These are phyloP conservation scores for Scaptomyza flava DNA, from an alignment of 2,888 invertebrate species.

Conservation along the genomic window DNA sequence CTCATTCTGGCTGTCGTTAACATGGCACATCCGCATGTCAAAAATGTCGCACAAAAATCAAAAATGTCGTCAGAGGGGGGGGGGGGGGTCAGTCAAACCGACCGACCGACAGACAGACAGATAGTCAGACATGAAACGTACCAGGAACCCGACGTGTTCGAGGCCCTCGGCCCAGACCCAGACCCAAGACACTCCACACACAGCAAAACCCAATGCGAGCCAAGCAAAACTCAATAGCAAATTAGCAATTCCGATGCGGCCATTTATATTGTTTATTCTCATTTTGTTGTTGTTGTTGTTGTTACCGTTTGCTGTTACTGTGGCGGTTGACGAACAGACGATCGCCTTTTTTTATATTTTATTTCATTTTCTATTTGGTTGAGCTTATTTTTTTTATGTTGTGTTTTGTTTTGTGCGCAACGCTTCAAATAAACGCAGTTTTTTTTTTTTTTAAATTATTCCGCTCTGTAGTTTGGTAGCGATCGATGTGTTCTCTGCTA, in stretches of 20 bases:
- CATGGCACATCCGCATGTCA: constrained; percentile 80
- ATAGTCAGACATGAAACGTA: constrained; percentile 25
- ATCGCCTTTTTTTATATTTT: constrained; percentile 66
- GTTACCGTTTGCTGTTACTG: constrained; percentile 40
- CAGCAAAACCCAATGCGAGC: constrained; percentile 40
- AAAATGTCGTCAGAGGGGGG: constrained; percentile 47
- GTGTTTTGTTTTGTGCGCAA: constrained; percentile 33
- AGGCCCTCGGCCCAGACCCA: constrained; percentile 61
- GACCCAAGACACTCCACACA: constrained; percentile 44
- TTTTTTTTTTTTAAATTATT: constrained; percentile 59
- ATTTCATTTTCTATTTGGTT: constrained; percentile 73
- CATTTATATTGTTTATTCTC: constrained; percentile 78
- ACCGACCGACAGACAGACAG: constrained; percentile 6
- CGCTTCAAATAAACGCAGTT: constrained; percentile 53
- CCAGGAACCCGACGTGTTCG: constrained; percentile 50
- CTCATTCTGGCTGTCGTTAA: constrained; percentile 54
- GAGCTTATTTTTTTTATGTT: constrained; percentile 6
- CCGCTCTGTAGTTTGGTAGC: constrained; percentile 58
- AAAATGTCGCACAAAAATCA: constrained; percentile 79
- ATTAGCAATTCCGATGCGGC: constrained; percentile 80
- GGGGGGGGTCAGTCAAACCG: constrained; percentile 14
- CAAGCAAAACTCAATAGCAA: constrained; percentile 71
- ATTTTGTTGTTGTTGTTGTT: constrained; percentile 46
- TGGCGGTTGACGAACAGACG: constrained; percentile 69
- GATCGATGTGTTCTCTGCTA: constrained; percentile 46